A percentile compares a stretch with the other conserved stretches of the same genome.
phyloP scores from a whole-genome alignment of 2,113 vertebrate species.

The cat (Felis catus) region DNA sequence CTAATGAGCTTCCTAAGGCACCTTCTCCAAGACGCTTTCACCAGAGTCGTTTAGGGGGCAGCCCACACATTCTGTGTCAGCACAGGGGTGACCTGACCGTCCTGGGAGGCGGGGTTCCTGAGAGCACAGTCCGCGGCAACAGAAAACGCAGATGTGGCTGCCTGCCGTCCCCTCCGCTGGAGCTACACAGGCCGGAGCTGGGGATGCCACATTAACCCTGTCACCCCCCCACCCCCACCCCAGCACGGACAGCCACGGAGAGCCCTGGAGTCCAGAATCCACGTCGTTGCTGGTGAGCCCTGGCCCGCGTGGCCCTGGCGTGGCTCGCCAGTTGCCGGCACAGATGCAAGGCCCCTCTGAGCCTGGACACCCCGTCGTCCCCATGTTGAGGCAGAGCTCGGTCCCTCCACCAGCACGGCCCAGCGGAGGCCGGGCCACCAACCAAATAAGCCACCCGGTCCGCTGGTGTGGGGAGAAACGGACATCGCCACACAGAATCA shows the following conservation, averaged over 20 bases:
- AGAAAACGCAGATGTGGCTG: background rate
- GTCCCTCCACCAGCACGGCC: background rate
- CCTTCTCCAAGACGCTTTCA: background rate
- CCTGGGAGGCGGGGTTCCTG: background rate
- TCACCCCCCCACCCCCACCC: background rate
- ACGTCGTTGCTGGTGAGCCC: background rate
- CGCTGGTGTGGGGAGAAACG: background rate
- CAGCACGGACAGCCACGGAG: background rate
- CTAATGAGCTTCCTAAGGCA: background rate
- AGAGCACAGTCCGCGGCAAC: rapidly evolving
- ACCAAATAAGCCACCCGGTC: rapidly evolving
- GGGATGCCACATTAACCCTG: rapidly evolving
- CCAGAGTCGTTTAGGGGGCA: background rate
- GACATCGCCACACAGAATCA: background rate
- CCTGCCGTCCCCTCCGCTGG: too few species aligned
- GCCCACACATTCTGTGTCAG: background rate
- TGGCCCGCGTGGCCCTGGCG: background rate
- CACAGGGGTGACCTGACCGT: background rate
- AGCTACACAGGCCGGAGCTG: rapidly evolving
- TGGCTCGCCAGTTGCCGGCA: background rate
- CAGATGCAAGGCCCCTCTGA: rapidly evolving
- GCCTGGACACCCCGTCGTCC: background rate
- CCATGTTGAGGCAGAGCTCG: background rate
- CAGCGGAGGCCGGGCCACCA: background rate
- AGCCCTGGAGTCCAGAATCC: too few species aligned